Base-by-base conservation (phyloP, 2,797 vertebrate genomes). In the Propithecus perrieri region DNA sequence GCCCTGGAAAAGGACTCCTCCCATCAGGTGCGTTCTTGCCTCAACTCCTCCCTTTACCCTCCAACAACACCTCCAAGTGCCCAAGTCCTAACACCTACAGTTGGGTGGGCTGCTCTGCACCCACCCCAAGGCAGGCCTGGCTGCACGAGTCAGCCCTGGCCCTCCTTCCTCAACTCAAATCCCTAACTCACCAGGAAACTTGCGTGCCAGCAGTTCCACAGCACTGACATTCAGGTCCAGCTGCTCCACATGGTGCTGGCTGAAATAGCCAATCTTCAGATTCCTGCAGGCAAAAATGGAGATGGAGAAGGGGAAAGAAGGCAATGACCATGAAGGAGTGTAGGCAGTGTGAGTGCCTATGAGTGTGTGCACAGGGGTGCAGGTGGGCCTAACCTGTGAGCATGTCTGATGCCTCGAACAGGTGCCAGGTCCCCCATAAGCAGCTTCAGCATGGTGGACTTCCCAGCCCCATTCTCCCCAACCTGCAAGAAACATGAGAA, bases 241-340 rank as follows among this genome's bases (percentile, higher is more conserved):
- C 97, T 99, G 99, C 97, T 99, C 99, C 94, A 99, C 99, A 0
- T 99, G 99, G 96, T 99, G 99, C 98, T 99, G 99, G 96, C 99
- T 99, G 98, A 99, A 99, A 97, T 99, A 99, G 55, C 99, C 99
- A 0, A 99, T 99, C 98, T 99, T 99, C 85, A 99, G 96, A 98
- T 99, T 99, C 98, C 99, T 99, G 98, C 71, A 89, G 95, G 86
- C 11, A 71, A 80, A 89, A 43, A 57, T 0, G 18, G 2, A 85
- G 38, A 41, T 2, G 35, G 59, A 72, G 48, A 83, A 1, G 22
- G 8, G 18, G 4, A 50, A 4, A 11, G 43, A 65, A 79, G n/a
- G 55, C 30, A 80, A 48, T 8, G 48, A 30, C 55, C 14, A 26
- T 11, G 33, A 26, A 65, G 22, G 9, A 18, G 0, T 2, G 5